These are phyloP conservation scores for Dryococelus australis DNA, from an alignment of 2,888 invertebrate genomes.

Conservation along the genomic window DNA sequence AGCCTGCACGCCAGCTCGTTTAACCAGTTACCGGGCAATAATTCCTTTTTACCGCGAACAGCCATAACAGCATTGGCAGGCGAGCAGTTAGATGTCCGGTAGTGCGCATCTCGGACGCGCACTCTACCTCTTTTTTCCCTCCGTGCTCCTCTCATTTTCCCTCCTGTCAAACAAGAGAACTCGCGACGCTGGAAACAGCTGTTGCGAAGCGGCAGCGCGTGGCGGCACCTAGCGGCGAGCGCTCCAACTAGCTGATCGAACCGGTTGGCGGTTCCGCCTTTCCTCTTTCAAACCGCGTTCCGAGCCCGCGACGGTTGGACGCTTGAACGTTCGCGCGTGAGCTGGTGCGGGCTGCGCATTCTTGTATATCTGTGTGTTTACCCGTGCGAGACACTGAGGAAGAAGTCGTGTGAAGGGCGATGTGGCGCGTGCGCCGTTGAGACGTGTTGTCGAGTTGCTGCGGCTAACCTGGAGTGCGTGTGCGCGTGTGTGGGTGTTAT, in stretches of 20 bases:
- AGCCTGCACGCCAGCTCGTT: too few relatives aligned
- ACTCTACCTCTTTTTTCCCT: not conserved
- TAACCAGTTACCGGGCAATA: too few relatives aligned
- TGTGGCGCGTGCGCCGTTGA: not conserved
- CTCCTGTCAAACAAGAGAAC: not conserved
- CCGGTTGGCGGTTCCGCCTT: not conserved
- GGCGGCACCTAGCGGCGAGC: not conserved
- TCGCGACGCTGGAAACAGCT: not conserved
- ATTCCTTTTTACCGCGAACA: too few relatives aligned
- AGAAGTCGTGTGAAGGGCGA: not conserved
- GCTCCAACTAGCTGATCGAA: not conserved
- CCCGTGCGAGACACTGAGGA: not conserved
- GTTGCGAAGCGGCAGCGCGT: not conserved
- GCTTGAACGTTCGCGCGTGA: not conserved
- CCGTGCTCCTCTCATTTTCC: not conserved
- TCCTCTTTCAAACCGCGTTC: constrained; percentile 4
- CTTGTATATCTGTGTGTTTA: not conserved
- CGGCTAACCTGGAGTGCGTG: constrained; percentile 42
- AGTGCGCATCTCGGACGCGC: too few relatives aligned
- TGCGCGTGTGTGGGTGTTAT: constrained; percentile 41
- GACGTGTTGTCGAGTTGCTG: not conserved
- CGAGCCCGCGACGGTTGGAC: constrained; percentile 5
- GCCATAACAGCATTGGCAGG: too few relatives aligned
- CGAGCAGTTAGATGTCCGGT: too few relatives aligned
- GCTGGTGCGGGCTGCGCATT: not conserved